Base-by-base conservation (phyloP, 2,888 invertebrate genomes). In the Agrotis puta region DNA sequence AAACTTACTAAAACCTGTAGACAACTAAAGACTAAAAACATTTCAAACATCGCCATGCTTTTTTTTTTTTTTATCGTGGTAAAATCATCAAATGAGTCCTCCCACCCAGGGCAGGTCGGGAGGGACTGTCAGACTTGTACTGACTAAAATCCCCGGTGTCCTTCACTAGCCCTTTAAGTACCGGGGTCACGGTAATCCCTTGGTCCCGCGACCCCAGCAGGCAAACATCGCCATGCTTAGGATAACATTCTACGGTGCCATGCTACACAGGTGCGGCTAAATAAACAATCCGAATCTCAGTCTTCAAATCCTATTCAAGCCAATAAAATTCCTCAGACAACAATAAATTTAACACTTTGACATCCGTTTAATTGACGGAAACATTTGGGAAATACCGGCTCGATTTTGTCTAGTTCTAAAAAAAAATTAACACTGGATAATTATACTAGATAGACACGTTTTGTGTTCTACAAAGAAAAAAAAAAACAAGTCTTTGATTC, bases 341-440 rank as follows among this genome's bases (percentile, higher is more conserved):
- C 82, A 72, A 78, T 85, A 82, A 83, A 87, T 88, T 86, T 82
- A 84, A 82, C 64, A 81, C 69, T 77, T 76, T 77, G 82, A 83
- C 79, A 85, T 76, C 81, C 50, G 79, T 80, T 82, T 86, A 86
- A 84, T 87, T 83, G 83, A 76, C 74, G 54, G 74, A 77, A 81
- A 82, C 69, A 66, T 77, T 69, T 82, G 82, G 89, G 88, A 81
- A 89, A 87, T 84, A 83, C 90, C 85, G 43, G 70, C 68, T 51
- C 22, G 77, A 69, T 58, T 47, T 59, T n/a, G 65, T 73, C 59
- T 79, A 61, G 72, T 57, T 72, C n/a, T 18, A 61, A 72, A 76
- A 78, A 84, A 67, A 79, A 69, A 53, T 64, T 68, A 70, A 72
- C 76, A 73, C 50, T 70, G 22, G 59, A 76, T 83, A 76, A 69